Percentiles rank a stretch among this genome's conserved stretches.
Evolutionary conservation across 1,140 invertebrate genomes (phyloP).

Genomic region (Diabrotica virgifera): DNA sequence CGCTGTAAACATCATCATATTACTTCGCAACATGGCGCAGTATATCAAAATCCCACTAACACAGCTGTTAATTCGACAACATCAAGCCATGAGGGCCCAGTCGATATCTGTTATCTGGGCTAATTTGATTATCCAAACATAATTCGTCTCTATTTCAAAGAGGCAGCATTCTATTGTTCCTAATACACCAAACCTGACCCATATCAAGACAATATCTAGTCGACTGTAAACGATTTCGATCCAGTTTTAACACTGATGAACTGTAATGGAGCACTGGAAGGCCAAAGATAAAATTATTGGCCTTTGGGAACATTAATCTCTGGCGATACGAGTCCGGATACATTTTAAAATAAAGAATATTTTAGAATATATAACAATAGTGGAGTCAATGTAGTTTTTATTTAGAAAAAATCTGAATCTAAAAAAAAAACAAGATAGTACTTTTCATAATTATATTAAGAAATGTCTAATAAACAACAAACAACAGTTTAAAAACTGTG

Average conservation of each 20-base stretch:
- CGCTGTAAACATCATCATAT: too few relatives aligned
- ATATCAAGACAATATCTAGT: neutral
- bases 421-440: too few relatives aligned
- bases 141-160: conserved; percentile 2
- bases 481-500: too few relatives aligned
- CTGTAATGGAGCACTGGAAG: neutral
- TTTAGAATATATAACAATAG: too few relatives aligned
- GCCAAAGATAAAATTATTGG: too few relatives aligned
- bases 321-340: too few relatives aligned
- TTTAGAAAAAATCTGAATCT: too few relatives aligned
- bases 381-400: too few relatives aligned
- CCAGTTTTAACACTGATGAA: conserved; percentile 1
- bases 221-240: neutral
- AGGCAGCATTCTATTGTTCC: neutral
- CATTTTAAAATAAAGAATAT: too few relatives aligned
- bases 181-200: neutral
- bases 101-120: conserved; percentile 2
- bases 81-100: neutral
- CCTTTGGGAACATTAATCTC: too few relatives aligned
- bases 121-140: neutral
- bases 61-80: neutral
- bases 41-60: neutral
- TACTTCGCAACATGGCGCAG: neutral
- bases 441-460: too few relatives aligned
- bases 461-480: too few relatives aligned